These are phyloP conservation scores for Apis florea DNA, from an alignment of 1,140 invertebrate species.

Conservation along the genomic window DNA sequence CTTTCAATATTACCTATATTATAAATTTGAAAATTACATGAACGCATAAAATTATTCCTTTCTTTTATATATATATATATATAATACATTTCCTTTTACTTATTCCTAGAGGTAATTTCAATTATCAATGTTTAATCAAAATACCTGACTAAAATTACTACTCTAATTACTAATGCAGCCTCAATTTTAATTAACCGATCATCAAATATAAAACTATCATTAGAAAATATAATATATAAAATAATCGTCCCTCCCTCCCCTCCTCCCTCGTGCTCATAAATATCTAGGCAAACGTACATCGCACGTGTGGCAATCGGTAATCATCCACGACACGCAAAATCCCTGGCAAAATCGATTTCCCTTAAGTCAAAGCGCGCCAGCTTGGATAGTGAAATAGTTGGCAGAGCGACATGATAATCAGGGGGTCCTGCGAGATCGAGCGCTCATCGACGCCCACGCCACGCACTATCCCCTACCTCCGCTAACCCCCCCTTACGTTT, in stretches of 20 bases:
- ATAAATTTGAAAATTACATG: too few relatives aligned
- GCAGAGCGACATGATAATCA: neutral
- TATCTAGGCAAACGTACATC: neutral
- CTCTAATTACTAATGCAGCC: too few relatives aligned
- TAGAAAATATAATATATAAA: neutral
- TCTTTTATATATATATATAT: too few relatives aligned
- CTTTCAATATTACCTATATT: too few relatives aligned
- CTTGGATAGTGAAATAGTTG: neutral
- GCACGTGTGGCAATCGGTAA: neutral
- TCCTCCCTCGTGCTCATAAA: neutral
- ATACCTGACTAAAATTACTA: too few relatives aligned
- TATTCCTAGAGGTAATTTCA: too few relatives aligned
- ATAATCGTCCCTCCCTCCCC: neutral
- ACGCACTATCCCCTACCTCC: neutral
- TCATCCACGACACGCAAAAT: neutral
- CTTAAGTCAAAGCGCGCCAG: neutral
- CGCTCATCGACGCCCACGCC: slow-evolving; percentile 4
- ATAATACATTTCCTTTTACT: too few relatives aligned
- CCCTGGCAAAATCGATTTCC: neutral
- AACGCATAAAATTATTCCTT: too few relatives aligned
- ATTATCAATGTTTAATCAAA: too few relatives aligned
- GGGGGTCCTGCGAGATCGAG: neutral
- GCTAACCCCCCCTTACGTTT: neutral
- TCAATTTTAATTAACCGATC: too few relatives aligned
- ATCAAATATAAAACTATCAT: too few relatives aligned